These are phyloP conservation scores for Moxostoma hubbsi DNA, from an alignment of 2,797 vertebrate species.

Conservation along the genomic window DNA sequence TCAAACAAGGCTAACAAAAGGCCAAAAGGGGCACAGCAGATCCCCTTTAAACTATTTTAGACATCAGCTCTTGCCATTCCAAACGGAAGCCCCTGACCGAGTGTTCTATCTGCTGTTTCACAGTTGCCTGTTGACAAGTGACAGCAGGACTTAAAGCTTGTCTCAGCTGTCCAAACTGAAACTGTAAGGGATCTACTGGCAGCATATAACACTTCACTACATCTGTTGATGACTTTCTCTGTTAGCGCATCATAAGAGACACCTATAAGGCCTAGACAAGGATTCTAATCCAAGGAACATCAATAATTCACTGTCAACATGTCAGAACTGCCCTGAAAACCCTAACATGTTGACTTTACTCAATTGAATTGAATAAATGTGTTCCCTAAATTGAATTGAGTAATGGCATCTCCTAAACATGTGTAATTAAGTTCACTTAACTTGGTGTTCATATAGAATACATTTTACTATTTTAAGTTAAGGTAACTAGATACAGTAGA, in stretches of 20 bases:
- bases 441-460: too few relatives aligned
- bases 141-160: conserved; percentile 46
- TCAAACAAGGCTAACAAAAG: conserved; percentile 43
- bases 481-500: too few relatives aligned
- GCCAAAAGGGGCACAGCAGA: conserved; percentile 63
- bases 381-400: too few relatives aligned
- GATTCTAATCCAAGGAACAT: conserved; percentile 7
- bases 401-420: too few relatives aligned
- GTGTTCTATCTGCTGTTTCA: conserved; percentile 66
- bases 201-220: conserved; percentile 20
- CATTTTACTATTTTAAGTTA: too few relatives aligned
- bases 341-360: too few relatives aligned
- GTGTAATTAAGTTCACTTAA: too few relatives aligned
- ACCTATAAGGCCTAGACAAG: conserved; percentile 29
- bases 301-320: background rate
- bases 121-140: conserved; percentile 74
- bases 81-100: conserved; percentile 6
- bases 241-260: background rate
- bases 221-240: conserved; percentile 32
- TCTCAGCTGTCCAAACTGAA: conserved; percentile 71
- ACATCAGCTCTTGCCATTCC: conserved; percentile 59
- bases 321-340: conserved; percentile 1
- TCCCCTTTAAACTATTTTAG: conserved; percentile 71
- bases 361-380: too few relatives aligned
- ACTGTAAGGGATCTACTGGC: conserved; percentile 51